These are phyloP conservation scores for Coracopsis vasa DNA, from an alignment of 2,113 vertebrate species.

Conservation along the genomic window DNA sequence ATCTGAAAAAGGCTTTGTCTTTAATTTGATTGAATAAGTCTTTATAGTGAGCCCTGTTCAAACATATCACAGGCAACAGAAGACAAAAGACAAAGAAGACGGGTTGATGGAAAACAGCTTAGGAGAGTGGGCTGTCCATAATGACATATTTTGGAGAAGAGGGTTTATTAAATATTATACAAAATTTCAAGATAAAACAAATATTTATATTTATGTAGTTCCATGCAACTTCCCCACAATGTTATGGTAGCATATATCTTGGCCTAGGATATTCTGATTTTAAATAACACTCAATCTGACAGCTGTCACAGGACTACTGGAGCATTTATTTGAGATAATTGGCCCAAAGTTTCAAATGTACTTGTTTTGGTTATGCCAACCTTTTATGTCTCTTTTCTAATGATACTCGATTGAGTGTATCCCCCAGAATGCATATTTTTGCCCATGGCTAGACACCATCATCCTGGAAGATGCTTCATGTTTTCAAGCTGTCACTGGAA, in stretches of 20 bases:
- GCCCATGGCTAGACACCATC: background rate
- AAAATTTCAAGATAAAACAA: background rate
- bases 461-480: background rate
- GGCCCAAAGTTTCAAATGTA: background rate
- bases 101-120: background rate
- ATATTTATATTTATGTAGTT: background rate
- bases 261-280: background rate
- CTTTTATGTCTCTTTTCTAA: background rate
- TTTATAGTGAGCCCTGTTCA: slow-evolving; percentile 9
- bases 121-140: background rate
- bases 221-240: background rate
- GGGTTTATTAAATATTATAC: background rate
- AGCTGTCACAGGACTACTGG: background rate
- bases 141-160: background rate
- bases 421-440: background rate
- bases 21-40: slow-evolving; percentile 26
- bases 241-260: background rate
- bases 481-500: background rate
- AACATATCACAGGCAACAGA: background rate
- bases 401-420: background rate
- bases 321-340: background rate
- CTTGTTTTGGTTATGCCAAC: background rate
- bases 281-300: background rate
- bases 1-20: background rate
- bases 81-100: background rate